These are phyloP conservation scores for Alosa sapidissima DNA, from an alignment of 2,797 vertebrate genomes.

Conservation along the genomic window DNA sequence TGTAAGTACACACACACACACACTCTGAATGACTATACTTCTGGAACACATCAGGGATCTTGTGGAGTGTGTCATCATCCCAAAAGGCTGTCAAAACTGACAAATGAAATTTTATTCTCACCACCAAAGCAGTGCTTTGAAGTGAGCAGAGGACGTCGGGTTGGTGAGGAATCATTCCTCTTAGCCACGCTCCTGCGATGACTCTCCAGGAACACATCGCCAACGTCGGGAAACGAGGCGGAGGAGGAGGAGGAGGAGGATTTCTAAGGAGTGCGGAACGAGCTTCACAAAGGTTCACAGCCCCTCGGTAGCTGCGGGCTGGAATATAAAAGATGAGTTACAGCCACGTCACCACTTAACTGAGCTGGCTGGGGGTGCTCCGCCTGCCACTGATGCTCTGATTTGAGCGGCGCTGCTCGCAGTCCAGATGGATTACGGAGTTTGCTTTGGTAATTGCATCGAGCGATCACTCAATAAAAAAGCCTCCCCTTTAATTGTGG, in stretches of 20 bases:
- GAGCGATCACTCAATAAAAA: slow-evolving; percentile 38
- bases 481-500: slow-evolving; percentile 44
- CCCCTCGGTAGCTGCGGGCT: background rate
- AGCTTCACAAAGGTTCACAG: background rate
- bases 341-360: background rate
- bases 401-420: background rate
- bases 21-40: background rate
- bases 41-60: background rate
- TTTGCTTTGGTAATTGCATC: slow-evolving; percentile 50
- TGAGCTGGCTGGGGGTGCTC: background rate
- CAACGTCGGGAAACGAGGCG: background rate
- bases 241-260: background rate
- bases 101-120: background rate
- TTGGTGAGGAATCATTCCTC: background rate
- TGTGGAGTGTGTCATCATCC: background rate
- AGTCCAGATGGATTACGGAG: slow-evolving; percentile 38
- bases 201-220: background rate
- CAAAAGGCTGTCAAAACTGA: background rate
- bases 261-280: no score
- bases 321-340: background rate
- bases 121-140: background rate
- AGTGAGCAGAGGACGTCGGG: background rate
- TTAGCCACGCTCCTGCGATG: background rate
- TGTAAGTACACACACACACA: background rate
- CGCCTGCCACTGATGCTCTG: background rate